These are phyloP conservation scores for Eupeodes latifasciatus DNA, from an alignment of 2,888 invertebrate genomes.

Conservation along the genomic window DNA sequence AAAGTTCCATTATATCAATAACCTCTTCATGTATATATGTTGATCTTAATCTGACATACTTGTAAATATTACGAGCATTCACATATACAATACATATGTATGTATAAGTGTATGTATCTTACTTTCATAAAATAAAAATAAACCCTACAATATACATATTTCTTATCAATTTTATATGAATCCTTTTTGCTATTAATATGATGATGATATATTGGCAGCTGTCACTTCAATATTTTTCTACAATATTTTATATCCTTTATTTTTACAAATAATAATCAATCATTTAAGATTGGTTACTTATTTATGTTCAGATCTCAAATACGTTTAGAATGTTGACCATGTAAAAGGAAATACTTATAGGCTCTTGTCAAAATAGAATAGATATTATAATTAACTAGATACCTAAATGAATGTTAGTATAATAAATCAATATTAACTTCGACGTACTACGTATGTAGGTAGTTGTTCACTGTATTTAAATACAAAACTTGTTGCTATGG, in stretches of 20 bases:
- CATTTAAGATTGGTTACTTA: neutral
- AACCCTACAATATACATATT: neutral
- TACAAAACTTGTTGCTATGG: no score
- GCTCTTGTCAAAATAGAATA: no score
- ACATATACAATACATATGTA: neutral
- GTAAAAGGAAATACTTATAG: neutral
- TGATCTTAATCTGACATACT: no score
- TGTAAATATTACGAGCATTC: neutral
- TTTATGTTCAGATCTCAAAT: neutral
- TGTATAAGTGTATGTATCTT: neutral
- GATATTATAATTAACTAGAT: no score
- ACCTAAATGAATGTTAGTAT: no score
- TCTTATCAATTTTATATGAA: constrained; percentile 3
- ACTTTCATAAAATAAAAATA: neutral
- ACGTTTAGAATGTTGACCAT: neutral
- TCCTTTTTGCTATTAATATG: neutral
- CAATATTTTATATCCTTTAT: neutral
- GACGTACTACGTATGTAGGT: no score
- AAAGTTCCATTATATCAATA: no score
- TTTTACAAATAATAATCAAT: neutral
- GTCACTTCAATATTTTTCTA: neutral
- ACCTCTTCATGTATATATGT: no score
- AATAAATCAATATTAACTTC: no score
- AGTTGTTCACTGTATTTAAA: no score
- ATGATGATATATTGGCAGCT: neutral